phyloP scores from a whole-genome alignment of 2,888 invertebrate genomes.

The Tachina lurida region DNA sequence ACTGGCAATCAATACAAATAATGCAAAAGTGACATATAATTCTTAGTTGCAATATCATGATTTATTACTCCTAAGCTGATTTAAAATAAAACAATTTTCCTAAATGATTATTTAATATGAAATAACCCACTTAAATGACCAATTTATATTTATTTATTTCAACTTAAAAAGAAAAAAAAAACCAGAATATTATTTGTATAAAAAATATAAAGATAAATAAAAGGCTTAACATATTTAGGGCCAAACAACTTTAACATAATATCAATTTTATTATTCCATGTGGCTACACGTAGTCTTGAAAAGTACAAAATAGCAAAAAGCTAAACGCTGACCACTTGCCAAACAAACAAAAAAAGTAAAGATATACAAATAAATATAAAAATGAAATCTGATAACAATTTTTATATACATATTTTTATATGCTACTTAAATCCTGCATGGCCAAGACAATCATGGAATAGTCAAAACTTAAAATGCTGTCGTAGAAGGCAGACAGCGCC shows the following conservation, averaged over 20 bases:
- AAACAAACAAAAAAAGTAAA: conserved; percentile 15
- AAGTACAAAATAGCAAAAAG: neutral
- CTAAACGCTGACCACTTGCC: conserved; percentile 47
- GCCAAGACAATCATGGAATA: conserved; percentile 64
- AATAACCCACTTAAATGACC: conserved; percentile 47
- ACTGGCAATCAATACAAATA: no score
- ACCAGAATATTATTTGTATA: neutral
- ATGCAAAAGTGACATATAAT: no score
- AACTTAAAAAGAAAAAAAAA: neutral
- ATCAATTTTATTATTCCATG: conserved; percentile 46
- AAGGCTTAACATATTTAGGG: conserved; percentile 65
- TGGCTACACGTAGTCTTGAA: conserved; percentile 26
- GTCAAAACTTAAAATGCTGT: neutral
- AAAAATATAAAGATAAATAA: conserved; percentile 63
- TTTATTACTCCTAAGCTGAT: conserved; percentile 51
- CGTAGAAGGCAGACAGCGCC: neutral
- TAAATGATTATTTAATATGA: conserved; percentile 23
- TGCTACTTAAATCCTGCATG: conserved; percentile 65
- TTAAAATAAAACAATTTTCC: conserved; percentile 39
- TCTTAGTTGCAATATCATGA: conserved; percentile 15
- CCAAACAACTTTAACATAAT: conserved; percentile 38
- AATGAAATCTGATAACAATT: conserved; percentile 63
- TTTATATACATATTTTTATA: conserved; percentile 23
- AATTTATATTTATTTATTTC: conserved; percentile 53
- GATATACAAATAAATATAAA: neutral